phyloP scores from a whole-genome alignment of 2,113 vertebrate species.

The Antigone vipio region DNA sequence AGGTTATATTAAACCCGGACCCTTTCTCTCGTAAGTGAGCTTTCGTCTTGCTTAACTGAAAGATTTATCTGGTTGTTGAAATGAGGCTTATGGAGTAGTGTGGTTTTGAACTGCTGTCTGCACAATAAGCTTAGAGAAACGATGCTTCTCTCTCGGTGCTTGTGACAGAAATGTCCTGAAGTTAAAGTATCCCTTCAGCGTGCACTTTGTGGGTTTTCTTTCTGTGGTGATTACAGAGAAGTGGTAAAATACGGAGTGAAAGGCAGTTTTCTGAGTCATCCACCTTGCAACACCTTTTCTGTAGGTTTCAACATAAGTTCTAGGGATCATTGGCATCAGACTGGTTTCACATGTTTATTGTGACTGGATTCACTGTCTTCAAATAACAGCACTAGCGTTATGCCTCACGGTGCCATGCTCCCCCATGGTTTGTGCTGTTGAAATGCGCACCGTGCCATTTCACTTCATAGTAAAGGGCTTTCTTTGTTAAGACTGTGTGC shows the following conservation, averaged over 20 bases:
- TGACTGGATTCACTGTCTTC: background rate
- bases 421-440: rapidly evolving
- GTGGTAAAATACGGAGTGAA: background rate
- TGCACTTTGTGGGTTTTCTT: background rate
- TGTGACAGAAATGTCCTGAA: background rate
- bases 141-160: background rate
- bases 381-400: background rate
- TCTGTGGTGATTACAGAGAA: background rate
- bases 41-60: background rate
- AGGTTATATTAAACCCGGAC: background rate
- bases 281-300: background rate
- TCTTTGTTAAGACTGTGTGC: background rate
- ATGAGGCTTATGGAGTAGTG: rapidly evolving
- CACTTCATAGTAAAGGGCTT: background rate
- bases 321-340: background rate
- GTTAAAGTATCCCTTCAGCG: rapidly evolving
- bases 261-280: background rate
- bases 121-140: rapidly evolving
- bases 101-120: rapidly evolving
- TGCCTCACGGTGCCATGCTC: rapidly evolving
- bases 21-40: background rate
- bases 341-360: background rate
- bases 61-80: background rate
- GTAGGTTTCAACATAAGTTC: background rate
- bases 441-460: background rate